Evolutionary conservation across 1,140 invertebrate species (phyloP).

Genomic region (Maconellicoccus hirsutus): DNA sequence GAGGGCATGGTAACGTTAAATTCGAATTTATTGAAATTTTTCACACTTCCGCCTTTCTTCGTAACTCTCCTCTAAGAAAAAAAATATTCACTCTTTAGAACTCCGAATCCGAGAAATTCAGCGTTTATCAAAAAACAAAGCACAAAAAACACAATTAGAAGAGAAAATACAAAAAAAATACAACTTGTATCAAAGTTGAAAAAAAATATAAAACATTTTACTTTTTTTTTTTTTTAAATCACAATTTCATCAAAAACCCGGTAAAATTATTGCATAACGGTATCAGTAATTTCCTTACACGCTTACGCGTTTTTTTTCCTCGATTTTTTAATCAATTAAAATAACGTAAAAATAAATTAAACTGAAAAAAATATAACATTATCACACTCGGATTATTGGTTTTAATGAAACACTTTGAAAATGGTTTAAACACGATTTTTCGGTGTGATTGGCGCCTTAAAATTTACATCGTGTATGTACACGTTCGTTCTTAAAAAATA

Average conservation of each 20-base stretch:
- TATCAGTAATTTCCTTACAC: not conserved
- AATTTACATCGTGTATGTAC: not conserved
- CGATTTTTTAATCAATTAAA: not conserved
- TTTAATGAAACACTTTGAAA: conserved; percentile 9
- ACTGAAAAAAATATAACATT: not conserved
- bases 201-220: not conserved
- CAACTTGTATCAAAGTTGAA: not conserved
- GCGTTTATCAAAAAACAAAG: too few species aligned
- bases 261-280: not conserved
- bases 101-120: too few species aligned
- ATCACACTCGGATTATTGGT: not conserved
- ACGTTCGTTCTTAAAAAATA: not conserved
- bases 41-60: too few species aligned
- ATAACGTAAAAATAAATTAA: not conserved
- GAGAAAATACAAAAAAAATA: too few species aligned
- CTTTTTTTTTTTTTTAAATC: not conserved
- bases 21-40: too few species aligned
- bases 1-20: too few species aligned
- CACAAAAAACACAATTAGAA: too few species aligned
- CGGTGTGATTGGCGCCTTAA: not conserved
- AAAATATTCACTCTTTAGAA: too few species aligned
- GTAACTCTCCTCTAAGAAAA: too few species aligned
- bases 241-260: not conserved
- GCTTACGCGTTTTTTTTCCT: not conserved
- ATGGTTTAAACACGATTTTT: not conserved